Evolutionary conservation across 2,888 invertebrate genomes (phyloP).

Genomic region (Oegoconia quadripuncta): DNA sequence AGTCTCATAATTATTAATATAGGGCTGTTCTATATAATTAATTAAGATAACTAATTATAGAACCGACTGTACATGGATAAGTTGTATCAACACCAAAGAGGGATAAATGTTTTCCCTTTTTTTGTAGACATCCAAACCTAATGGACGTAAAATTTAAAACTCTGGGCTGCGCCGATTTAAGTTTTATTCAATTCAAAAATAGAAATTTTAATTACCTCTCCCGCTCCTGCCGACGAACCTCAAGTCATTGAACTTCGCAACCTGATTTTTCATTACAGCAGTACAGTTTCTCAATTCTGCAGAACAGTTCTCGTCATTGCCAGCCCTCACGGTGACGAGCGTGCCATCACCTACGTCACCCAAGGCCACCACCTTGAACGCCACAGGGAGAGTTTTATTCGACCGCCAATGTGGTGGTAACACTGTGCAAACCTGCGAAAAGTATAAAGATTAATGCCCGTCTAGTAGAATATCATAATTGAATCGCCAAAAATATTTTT

Average conservation of each 20-base stretch:
- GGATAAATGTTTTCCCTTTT: too few species aligned
- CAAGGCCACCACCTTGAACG: constrained; percentile 95
- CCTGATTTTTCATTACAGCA: constrained; percentile 97
- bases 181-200: neutral
- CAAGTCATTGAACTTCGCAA: constrained; percentile 98
- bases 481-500: neutral
- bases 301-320: constrained; percentile 98
- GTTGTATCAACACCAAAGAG: too few species aligned
- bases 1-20: too few species aligned
- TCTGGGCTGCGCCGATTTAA: neutral
- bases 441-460: neutral
- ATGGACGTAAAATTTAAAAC: too few species aligned
- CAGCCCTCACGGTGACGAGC: constrained; percentile 94
- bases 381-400: constrained; percentile 97
- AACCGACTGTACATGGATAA: too few species aligned
- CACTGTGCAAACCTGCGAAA: constrained; percentile 85
- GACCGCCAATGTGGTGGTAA: constrained; percentile 97
- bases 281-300: constrained; percentile 96
- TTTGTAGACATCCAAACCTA: too few species aligned
- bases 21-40: too few species aligned
- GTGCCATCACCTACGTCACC: constrained; percentile 97
- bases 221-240: constrained; percentile 98
- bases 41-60: too few species aligned
- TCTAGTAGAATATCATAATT: neutral
- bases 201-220: constrained; percentile 83